Conservation (phyloP, 2,113 vertebrate species). For the Lynx canadensis region DNA sequence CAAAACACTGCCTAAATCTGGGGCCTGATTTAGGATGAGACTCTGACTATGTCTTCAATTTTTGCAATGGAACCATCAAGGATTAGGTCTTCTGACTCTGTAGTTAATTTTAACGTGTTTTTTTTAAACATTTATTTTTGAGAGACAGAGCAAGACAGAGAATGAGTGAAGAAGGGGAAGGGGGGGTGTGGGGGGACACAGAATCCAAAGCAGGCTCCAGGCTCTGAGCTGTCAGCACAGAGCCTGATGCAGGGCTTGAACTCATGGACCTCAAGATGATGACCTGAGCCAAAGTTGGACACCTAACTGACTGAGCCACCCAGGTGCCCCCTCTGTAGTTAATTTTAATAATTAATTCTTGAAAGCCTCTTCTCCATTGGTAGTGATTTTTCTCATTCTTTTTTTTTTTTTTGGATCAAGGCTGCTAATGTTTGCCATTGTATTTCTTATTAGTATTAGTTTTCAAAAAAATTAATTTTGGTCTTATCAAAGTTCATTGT, state of each 20-base stretch:
- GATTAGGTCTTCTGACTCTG: background rate
- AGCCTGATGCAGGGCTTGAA: too few species aligned
- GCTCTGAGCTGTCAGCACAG: too few species aligned
- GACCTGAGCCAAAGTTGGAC: too few species aligned
- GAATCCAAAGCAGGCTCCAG: too few species aligned
- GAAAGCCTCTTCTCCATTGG: background rate
- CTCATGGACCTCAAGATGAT: too few species aligned
- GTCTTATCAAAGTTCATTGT: background rate
- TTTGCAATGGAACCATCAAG: background rate
- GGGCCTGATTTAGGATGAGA: background rate
- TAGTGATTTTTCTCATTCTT: background rate
- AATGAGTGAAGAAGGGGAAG: too few species aligned
- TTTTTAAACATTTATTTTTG: too few species aligned
- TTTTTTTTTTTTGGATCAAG: background rate
- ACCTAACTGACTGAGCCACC: too few species aligned
- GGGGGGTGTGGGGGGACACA: too few species aligned
- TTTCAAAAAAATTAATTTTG: background rate
- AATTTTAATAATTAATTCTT: background rate
- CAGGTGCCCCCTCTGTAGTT: background rate
- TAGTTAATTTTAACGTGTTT: background rate
- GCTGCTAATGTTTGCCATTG: background rate
- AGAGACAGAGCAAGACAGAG: too few species aligned
- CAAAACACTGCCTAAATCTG: background rate
- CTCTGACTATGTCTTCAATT: background rate
- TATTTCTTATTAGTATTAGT: background rate